Conservation (phyloP, 1,140 invertebrate species). For the Drosophila seguyi region DNA sequence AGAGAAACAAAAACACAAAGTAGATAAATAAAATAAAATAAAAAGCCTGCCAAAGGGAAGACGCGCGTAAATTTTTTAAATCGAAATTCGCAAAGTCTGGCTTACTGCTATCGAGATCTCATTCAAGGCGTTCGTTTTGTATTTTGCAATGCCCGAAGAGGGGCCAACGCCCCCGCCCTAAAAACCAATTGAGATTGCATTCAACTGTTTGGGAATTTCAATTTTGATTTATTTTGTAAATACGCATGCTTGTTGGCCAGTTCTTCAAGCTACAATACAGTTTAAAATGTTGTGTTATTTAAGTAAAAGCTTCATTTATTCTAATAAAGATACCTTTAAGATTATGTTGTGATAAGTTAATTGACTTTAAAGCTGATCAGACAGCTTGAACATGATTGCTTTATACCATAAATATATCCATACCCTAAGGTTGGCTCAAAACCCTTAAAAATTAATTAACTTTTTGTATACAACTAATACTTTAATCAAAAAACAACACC, state of each 20-base stretch:
- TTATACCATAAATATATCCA: too few relatives aligned
- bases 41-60: conserved; percentile 50
- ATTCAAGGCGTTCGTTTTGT: conserved; percentile 20
- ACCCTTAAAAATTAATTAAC: not conserved
- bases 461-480: not conserved
- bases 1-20: conserved; percentile 1
- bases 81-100: conserved; percentile 46
- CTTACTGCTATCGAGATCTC: conserved; percentile 44
- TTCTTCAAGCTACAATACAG: not conserved
- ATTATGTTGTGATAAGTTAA: not conserved
- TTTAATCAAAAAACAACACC: not conserved
- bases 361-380: not conserved
- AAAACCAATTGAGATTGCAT: conserved; percentile 8
- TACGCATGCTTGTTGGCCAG: too few relatives aligned
- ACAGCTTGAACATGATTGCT: too few relatives aligned
- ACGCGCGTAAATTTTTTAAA: conserved; percentile 70
- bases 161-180: conserved; percentile 23
- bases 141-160: conserved; percentile 31
- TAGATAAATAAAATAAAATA: conserved; percentile 17
- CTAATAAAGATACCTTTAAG: not conserved
- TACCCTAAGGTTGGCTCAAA: not conserved
- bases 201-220: conserved; percentile 13
- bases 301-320: not conserved
- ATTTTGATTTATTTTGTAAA: not conserved
- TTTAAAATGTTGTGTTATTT: not conserved